A percentile compares a stretch with the other conserved stretches of the same genome.
Evolutionary conservation across 2,113 vertebrate genomes (phyloP).

Genomic region (Puma concolor): DNA sequence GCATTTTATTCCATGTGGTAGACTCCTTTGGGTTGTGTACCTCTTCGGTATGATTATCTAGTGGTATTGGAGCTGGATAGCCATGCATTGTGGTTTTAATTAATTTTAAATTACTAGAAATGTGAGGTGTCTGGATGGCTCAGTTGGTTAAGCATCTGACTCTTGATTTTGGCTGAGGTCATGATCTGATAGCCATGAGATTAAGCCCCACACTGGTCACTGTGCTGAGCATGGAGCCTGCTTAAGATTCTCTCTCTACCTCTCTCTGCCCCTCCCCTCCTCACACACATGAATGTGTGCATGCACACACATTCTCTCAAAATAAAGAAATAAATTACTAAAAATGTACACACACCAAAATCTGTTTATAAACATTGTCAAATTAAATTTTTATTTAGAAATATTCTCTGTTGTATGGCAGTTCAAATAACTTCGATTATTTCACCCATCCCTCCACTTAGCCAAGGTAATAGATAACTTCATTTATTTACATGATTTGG

Average conservation of each 20-base stretch:
- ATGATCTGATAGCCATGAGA: too few species aligned
- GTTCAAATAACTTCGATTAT: background rate
- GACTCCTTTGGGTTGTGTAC: background rate
- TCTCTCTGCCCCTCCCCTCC: too few species aligned
- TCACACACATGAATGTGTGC: too few species aligned
- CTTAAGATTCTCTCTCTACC: too few species aligned
- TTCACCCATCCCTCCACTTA: background rate
- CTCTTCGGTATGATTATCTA: background rate
- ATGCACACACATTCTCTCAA: too few species aligned
- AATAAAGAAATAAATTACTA: background rate
- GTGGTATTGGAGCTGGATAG: background rate
- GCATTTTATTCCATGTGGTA: background rate
- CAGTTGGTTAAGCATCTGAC: too few species aligned
- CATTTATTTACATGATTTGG: background rate
- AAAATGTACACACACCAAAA: background rate
- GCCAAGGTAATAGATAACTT: background rate
- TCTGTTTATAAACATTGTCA: background rate
- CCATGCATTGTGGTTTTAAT: background rate
- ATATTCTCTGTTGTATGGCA: background rate
- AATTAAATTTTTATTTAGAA: constrained; percentile 36
- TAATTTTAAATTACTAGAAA: constrained; percentile 4
- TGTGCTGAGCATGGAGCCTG: too few species aligned
- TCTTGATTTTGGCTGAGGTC: too few species aligned
- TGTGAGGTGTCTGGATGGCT: too few species aligned
- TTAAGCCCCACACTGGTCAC: too few species aligned